A percentile compares a stretch with the other conserved stretches of the same genome.
Evolutionary conservation across 2,888 invertebrate species (phyloP).

Genomic region (Epistrophella euchroma): DNA sequence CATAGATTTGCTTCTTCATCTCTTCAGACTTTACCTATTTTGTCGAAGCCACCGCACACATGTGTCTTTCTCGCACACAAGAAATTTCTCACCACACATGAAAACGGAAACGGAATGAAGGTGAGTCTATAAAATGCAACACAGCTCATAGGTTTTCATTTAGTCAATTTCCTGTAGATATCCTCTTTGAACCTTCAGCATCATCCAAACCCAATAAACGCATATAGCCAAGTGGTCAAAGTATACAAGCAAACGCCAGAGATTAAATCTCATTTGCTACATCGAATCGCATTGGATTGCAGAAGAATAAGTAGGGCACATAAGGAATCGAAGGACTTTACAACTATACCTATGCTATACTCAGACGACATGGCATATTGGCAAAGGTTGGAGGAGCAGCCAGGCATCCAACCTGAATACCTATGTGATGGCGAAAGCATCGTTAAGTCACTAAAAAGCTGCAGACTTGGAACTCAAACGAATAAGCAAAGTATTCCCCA

Average conservation of each 20-base stretch:
- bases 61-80: not conserved
- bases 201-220: constrained; percentile 58
- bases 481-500: constrained; percentile 20
- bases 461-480: constrained; percentile 36
- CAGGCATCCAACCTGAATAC: constrained; percentile 11
- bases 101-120: too few species aligned
- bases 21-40: not conserved
- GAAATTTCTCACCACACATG: not conserved
- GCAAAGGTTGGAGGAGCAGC: constrained; percentile 18
- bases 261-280: constrained; percentile 72
- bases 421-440: constrained; percentile 18
- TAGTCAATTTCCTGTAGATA: constrained; percentile 75
- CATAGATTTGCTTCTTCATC: constrained; percentile 14
- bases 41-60: not conserved
- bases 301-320: constrained; percentile 66
- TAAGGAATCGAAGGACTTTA: constrained; percentile 53
- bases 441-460: constrained; percentile 45
- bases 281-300: constrained; percentile 63
- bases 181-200: constrained; percentile 73
- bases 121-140: constrained; percentile 24
- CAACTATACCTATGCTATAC: constrained; percentile 25
- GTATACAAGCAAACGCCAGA: constrained; percentile 67
- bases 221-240: constrained; percentile 69
- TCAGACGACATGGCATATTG: constrained; percentile 26
- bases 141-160: constrained; percentile 70